Percentiles rank a stretch among this genome's conserved stretches.
Conservation (phyloP, 2,113 vertebrate genomes). For the Eulemur rufifrons region DNA sequence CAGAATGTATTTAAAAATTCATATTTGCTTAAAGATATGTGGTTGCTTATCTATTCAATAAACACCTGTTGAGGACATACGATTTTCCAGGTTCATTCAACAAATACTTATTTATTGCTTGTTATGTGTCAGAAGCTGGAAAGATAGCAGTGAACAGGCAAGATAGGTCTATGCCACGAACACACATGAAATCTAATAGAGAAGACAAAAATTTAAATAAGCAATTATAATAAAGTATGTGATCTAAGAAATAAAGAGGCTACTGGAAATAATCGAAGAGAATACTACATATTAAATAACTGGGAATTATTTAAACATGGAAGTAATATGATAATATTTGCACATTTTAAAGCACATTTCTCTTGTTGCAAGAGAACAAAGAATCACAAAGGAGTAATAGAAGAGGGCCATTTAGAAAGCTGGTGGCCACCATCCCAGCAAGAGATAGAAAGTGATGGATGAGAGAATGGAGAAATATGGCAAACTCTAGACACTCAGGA, state of each 20-base stretch:
- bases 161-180: not conserved
- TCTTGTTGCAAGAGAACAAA: not conserved
- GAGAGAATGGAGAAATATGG: not conserved
- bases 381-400: not conserved
- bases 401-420: not conserved
- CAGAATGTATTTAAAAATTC: not conserved
- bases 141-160: not conserved
- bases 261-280: not conserved
- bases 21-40: not conserved
- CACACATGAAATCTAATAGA: not conserved
- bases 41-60: not conserved
- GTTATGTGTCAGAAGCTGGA: not conserved
- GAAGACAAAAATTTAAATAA: not conserved
- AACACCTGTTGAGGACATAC: not conserved
- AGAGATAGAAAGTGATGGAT: not conserved
- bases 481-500: not conserved
- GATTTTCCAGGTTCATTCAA: not conserved
- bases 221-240: not conserved
- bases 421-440: not conserved
- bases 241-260: not conserved
- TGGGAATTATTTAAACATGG: not conserved
- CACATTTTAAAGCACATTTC: not conserved
- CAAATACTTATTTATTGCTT: not conserved
- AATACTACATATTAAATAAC: not conserved
- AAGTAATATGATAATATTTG: not conserved